A percentile compares a stretch with the other conserved stretches of the same genome.
These are phyloP conservation scores for Caranx ignobilis DNA, from an alignment of 2,113 vertebrate genomes.

Conservation along the genomic window DNA sequence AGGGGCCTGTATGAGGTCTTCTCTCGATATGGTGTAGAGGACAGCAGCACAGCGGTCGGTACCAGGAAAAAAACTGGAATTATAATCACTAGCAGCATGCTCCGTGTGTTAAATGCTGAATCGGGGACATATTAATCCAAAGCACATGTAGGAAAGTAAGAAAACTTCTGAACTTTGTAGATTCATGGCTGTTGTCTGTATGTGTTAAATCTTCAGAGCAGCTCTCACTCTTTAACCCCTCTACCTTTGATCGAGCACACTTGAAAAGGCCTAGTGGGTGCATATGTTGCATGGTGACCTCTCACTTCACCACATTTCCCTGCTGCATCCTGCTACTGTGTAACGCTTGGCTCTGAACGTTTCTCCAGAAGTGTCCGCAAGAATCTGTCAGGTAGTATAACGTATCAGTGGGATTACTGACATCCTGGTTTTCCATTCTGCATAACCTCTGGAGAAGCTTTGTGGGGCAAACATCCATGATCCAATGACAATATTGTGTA, in stretches of 20 bases:
- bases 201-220: not conserved
- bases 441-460: conserved; percentile 9
- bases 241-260: not conserved
- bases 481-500: not conserved
- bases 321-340: conserved; percentile 7
- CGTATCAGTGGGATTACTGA: conserved; percentile 48
- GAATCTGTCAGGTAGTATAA: conserved; percentile 27
- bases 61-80: conserved; percentile 18
- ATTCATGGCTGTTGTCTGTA: not conserved
- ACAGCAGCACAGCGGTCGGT: not conserved
- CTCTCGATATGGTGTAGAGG: conserved; percentile 12
- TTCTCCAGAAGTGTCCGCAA: conserved; percentile 47
- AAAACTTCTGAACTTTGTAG: not conserved
- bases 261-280: not conserved
- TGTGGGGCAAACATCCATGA: not conserved
- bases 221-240: not conserved
- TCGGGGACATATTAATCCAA: not conserved
- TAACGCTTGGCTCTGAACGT: conserved; percentile 19
- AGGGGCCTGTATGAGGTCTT: conserved; percentile 38
- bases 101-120: not conserved
- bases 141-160: not conserved
- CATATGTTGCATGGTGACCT: conserved; percentile 4
- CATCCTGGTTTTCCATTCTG: conserved; percentile 22
- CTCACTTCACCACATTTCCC: conserved; percentile 15
- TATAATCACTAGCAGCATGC: conserved; percentile 7